Conservation (phyloP, 2,797 vertebrate genomes). For the Tapera naevia region DNA sequence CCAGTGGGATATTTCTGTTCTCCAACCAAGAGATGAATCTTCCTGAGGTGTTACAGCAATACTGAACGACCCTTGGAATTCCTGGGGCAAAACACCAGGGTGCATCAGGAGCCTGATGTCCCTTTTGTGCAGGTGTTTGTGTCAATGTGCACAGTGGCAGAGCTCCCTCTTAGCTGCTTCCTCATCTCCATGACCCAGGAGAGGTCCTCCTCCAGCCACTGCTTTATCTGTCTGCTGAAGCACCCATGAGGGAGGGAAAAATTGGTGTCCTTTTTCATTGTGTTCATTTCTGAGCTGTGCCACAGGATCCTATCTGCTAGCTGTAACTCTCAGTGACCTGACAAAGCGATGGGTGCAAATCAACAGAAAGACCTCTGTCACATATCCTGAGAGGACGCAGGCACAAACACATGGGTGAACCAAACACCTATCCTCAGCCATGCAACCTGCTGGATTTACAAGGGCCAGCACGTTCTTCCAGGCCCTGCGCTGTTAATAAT, state of each 20-base stretch:
- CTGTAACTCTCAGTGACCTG: not conserved
- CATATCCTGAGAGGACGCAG: not conserved
- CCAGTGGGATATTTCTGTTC: not conserved
- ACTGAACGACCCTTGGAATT: not conserved
- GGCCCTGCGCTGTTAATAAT: fast-evolving
- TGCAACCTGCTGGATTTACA: not conserved
- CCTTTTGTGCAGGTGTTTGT: not conserved
- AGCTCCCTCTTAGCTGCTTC: not conserved
- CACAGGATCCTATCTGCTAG: not conserved
- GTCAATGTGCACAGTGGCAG: not conserved
- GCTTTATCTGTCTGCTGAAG: not conserved
- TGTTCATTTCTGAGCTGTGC: not conserved
- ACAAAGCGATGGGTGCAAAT: not conserved
- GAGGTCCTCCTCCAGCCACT: not conserved
- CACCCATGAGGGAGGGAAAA: not conserved
- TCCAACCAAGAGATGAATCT: not conserved
- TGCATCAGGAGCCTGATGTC: not conserved
- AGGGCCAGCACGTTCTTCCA: not conserved
- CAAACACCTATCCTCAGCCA: not conserved
- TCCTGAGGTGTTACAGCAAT: fast-evolving
- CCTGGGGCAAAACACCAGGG: not conserved
- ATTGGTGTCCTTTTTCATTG: not conserved
- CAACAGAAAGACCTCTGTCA: not conserved
- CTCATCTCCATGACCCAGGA: not conserved
- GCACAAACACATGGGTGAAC: not conserved